A percentile compares a stretch with the other conserved stretches of the same genome.
These are phyloP conservation scores for Rhinogobio ventralis DNA, from an alignment of 2,797 vertebrate genomes.

Conservation along the genomic window DNA sequence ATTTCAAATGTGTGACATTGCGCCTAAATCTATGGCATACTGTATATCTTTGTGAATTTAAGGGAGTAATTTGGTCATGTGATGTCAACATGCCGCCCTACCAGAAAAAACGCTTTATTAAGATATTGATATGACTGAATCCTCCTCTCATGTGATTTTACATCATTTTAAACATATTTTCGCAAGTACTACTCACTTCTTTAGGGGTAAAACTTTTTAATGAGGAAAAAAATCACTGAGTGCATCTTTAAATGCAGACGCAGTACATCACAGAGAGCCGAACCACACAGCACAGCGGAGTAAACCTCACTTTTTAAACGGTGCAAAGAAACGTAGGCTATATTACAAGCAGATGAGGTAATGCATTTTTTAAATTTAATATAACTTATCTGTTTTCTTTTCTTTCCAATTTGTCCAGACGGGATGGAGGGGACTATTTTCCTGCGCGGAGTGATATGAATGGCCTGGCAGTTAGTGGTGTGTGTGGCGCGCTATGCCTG, in stretches of 20 bases:
- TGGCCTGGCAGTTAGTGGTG: not conserved
- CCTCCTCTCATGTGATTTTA: not conserved
- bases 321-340: not conserved
- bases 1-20: not conserved
- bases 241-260: slow-evolving; percentile 82
- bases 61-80: not conserved
- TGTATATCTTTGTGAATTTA: not conserved
- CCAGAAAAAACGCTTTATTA: not conserved
- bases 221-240: not conserved
- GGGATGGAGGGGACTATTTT: slow-evolving; percentile 71
- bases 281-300: slow-evolving; percentile 66
- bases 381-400: not conserved
- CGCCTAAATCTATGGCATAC: not conserved
- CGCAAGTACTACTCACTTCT: not conserved
- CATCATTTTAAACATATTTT: not conserved
- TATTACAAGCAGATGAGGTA: not conserved
- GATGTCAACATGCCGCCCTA: not conserved
- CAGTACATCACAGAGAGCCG: slow-evolving; percentile 64
- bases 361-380: too few relatives aligned
- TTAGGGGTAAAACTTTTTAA: not conserved
- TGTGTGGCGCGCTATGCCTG: slow-evolving; percentile 18
- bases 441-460: slow-evolving; percentile 76
- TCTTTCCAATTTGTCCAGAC: too few relatives aligned
- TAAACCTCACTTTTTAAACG: slow-evolving; percentile 60
- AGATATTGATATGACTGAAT: too few relatives aligned